Percentiles rank a stretch among this genome's conserved stretches.
phyloP scores from a whole-genome alignment of 2,113 vertebrate species.

The Neoarius graeffei region DNA sequence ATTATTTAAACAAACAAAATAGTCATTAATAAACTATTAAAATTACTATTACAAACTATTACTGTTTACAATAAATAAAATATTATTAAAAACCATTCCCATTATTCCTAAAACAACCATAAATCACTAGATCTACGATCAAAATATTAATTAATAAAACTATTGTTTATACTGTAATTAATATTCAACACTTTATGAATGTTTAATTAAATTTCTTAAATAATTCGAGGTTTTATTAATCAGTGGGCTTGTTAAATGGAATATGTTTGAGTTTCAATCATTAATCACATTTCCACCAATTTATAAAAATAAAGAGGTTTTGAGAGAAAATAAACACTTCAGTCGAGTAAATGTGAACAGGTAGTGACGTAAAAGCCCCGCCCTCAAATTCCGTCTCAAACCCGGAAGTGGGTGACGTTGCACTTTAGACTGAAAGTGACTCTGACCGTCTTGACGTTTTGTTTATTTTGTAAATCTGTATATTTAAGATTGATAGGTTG shows the following conservation, averaged over 20 bases:
- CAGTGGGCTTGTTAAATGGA: neutral
- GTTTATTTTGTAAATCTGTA: too few relatives aligned
- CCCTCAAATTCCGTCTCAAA: neutral
- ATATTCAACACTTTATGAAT: neutral
- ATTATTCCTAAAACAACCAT: too few relatives aligned
- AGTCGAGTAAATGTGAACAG: too few relatives aligned
- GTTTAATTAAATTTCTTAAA: neutral
- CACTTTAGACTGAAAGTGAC: neutral
- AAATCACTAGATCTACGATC: neutral
- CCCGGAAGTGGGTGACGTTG: constrained; percentile 4
- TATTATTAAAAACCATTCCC: too few relatives aligned
- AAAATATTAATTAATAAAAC: neutral
- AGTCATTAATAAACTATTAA: too few relatives aligned
- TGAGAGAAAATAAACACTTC: neutral
- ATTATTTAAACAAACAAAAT: neutral
- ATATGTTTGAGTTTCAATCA: neutral
- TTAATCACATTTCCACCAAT: neutral
- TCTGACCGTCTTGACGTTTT: neutral
- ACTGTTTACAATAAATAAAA: neutral
- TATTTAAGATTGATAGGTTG: neutral
- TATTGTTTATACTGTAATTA: neutral
- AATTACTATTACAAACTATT: too few relatives aligned
- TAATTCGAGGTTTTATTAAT: neutral
- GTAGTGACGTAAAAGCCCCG: neutral
- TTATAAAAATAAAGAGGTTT: neutral